Base-by-base conservation (phyloP, 2,888 invertebrate genomes). In the Drosophila mayaguana region DNA sequence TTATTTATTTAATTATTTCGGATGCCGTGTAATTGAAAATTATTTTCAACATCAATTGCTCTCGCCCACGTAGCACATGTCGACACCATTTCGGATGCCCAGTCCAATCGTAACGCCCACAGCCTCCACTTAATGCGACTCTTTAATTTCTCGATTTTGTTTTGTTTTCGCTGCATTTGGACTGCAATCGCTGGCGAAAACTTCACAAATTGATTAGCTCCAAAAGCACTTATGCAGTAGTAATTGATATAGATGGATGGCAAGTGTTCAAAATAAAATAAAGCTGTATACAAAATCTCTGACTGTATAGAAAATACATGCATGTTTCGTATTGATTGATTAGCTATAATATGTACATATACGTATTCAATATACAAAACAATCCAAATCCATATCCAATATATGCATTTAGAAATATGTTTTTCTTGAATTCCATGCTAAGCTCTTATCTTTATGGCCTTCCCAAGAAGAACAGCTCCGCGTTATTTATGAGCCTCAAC, bases 11-110 rank as follows among this genome's bases (percentile, higher is more conserved):
- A 18, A 16, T 18, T 32, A 12, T 63, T 69, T 63, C 12, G 32
- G 45, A 3, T 48, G 50, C 56, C 56, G 64, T 70, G 75, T 64
- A 70, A 74, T 74, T 74, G 74, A 61, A 75, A 75, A 57, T 61
- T 63, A 70, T 73, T 78, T 75, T 59, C 59, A 75, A 75, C 54
- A 54, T 46, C 72, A 62, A 63, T 75, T 75, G 68, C 32, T 4
- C 28, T 45, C 65, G 65, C 71, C 66, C 57, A 71, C 75, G 59
- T 36, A 2, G 43, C 55, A 36, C 46, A 48, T 60, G 55, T 38
- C 42, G 18, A 43, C 38, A 55, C 32, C 42, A 68, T 73, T 73
- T 54, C 38, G 32, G 38, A 59, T 59, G 42, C 51, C 45, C 72
- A 48, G 48, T 57, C 16, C 48, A 28, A 28, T 28, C 28, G 43